Percentiles rank a stretch among this genome's conserved stretches.
phyloP scores from a whole-genome alignment of 2,797 vertebrate genomes.

The Phataginus tricuspis region DNA sequence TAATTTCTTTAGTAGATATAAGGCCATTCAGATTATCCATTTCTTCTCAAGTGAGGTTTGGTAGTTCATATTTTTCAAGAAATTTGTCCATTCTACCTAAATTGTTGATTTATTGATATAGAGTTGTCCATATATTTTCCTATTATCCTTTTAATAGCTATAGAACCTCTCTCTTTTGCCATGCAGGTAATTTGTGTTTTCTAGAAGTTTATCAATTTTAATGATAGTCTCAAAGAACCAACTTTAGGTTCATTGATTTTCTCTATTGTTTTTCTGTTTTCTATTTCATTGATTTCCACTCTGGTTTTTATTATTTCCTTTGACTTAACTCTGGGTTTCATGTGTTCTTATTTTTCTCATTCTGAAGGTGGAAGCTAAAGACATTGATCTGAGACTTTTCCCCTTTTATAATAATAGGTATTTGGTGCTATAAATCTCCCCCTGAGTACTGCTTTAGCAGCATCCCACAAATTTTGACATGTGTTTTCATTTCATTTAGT shows the following conservation, averaged over 20 bases:
- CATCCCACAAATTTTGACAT: too few relatives aligned
- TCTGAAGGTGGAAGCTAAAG: not conserved
- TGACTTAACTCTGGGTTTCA: not conserved
- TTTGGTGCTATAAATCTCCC: too few relatives aligned
- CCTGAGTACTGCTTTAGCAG: too few relatives aligned
- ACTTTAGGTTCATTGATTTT: not conserved
- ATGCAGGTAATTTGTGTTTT: not conserved
- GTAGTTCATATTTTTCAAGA: not conserved
- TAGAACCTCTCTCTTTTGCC: not conserved
- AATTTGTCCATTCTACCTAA: not conserved
- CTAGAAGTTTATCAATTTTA: not conserved
- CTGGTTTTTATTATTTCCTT: not conserved
- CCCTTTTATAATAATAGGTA: not conserved
- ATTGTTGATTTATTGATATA: not conserved
- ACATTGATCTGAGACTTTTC: not conserved
- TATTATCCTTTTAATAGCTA: not conserved
- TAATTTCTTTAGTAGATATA: not conserved
- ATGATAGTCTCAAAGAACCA: not conserved
- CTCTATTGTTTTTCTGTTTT: too few relatives aligned
- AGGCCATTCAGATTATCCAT: not conserved
- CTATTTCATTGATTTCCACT: not conserved
- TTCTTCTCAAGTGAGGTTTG: not conserved
- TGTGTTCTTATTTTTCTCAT: not conserved
- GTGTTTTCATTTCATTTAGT: too few relatives aligned
- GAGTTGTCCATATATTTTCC: not conserved